phyloP scores from a whole-genome alignment of 1,140 invertebrate genomes.

The Micrasema minimum region DNA sequence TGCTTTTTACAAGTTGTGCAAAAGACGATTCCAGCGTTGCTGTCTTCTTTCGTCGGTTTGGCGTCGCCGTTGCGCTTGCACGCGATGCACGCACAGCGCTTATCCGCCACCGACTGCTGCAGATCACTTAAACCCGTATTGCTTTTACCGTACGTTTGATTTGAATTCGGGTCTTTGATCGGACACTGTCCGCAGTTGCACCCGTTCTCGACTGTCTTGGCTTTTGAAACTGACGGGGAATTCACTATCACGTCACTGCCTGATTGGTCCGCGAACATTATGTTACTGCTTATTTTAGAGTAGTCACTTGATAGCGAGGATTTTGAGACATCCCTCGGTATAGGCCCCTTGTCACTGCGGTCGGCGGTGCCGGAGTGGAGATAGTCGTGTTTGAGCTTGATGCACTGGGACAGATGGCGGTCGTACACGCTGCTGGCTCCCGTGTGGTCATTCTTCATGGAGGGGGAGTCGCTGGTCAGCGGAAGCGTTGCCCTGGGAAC shows the following conservation, averaged over 20 bases:
- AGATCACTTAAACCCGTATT: conserved; percentile 62
- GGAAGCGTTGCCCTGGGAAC: conserved; percentile 80
- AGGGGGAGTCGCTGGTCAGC: conserved; percentile 71
- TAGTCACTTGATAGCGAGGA: conserved; percentile 58
- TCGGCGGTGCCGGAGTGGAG: conserved; percentile 56
- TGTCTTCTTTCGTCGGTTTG: conserved; percentile 32
- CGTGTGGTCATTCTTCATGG: conserved; percentile 61
- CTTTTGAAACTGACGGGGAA: conserved; percentile 52
- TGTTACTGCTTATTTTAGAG: conserved; percentile 58
- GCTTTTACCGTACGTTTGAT: conserved; percentile 49
- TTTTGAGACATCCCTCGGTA: conserved; percentile 57
- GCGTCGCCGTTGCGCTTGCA: conserved; percentile 59
- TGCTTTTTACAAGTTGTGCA: conserved; percentile 65
- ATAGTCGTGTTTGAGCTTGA: conserved; percentile 65
- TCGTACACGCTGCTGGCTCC: conserved; percentile 63
- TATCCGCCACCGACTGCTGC: conserved; percentile 60
- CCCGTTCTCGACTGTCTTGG: conserved; percentile 55
- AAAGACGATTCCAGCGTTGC: conserved; percentile 60
- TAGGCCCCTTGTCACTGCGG: conserved; percentile 54
- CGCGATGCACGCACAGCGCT: conserved; percentile 59
- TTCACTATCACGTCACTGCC: conserved; percentile 57
- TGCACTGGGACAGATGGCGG: conserved; percentile 68
- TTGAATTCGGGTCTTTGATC: conserved; percentile 49
- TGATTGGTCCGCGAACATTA: conserved; percentile 61
- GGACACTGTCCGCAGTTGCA: conserved; percentile 64